Conservation (phyloP, 2,113 vertebrate genomes). For the Panthera tigris region DNA sequence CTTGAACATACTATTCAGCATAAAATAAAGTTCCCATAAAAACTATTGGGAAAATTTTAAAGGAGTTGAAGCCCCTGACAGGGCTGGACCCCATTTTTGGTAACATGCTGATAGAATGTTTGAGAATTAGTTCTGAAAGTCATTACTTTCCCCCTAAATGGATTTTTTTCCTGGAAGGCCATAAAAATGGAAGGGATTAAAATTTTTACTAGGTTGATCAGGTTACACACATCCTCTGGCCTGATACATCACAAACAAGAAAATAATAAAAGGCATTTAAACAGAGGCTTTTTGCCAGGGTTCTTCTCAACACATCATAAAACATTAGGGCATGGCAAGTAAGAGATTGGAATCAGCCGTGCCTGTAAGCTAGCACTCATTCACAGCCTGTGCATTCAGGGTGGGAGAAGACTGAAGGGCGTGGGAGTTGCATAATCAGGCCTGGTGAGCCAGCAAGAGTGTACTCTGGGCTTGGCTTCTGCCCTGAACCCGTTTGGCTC, state of each 20-base stretch:
- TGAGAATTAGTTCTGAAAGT: slow-evolving; percentile 64
- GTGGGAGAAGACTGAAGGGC: not conserved
- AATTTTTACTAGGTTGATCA: slow-evolving; percentile 73
- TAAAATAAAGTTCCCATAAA: not conserved
- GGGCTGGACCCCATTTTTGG: not conserved
- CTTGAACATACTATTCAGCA: not conserved
- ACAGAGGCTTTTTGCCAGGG: slow-evolving; percentile 55
- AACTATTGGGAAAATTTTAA: not conserved
- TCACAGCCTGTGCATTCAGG: not conserved
- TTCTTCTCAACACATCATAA: slow-evolving; percentile 67
- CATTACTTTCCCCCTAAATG: slow-evolving; percentile 66
- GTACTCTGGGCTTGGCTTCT: not conserved
- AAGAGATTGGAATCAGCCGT: slow-evolving; percentile 54
- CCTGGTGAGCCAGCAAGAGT: not conserved
- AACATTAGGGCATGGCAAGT: slow-evolving; percentile 49
- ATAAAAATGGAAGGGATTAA: slow-evolving; percentile 72
- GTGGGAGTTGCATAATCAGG: not conserved
- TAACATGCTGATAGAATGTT: slow-evolving; percentile 44
- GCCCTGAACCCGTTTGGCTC: not conserved
- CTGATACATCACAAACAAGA: slow-evolving; percentile 65
- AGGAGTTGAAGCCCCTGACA: not conserved
- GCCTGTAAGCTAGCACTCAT: slow-evolving; percentile 47
- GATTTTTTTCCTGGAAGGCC: slow-evolving; percentile 65
- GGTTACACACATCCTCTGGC: slow-evolving; percentile 70
- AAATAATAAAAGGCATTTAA: slow-evolving; percentile 71